Evolutionary conservation across 2,113 vertebrate species (phyloP).

Genomic region (Psilopsiagon aymara): DNA sequence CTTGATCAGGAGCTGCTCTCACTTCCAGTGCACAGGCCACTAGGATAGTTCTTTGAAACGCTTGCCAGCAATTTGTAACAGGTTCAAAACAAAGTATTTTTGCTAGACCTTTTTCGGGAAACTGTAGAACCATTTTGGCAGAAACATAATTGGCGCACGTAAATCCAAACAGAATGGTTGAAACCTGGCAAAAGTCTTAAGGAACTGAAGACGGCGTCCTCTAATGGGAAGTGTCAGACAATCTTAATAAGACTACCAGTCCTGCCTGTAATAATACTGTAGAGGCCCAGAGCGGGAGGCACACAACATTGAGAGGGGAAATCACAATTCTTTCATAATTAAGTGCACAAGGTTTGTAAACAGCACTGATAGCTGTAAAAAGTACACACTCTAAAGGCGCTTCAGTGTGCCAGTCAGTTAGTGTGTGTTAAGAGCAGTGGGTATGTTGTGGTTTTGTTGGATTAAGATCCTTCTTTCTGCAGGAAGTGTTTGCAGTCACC

Average conservation of each 20-base stretch:
- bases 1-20: background rate
- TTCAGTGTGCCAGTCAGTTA: background rate
- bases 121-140: constrained; percentile 32
- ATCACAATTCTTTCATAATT: background rate
- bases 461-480: background rate
- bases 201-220: constrained; percentile 20
- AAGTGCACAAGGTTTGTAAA: constrained; percentile 31
- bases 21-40: background rate
- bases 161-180: constrained; percentile 54
- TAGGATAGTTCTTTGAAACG: background rate
- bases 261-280: constrained; percentile 34
- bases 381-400: background rate
- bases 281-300: background rate
- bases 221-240: constrained; percentile 49
- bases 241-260: constrained; percentile 9
- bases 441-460: background rate
- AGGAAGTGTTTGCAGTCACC: background rate
- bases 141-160: background rate
- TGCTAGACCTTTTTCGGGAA: constrained; percentile 17
- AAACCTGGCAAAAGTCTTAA: constrained; percentile 9
- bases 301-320: constrained; percentile 27
- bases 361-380: background rate
- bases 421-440: background rate
- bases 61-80: background rate
- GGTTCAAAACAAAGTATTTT: constrained; percentile 49